phyloP scores from a whole-genome alignment of 2,113 vertebrate genomes.

The Zosterops japonicus region DNA sequence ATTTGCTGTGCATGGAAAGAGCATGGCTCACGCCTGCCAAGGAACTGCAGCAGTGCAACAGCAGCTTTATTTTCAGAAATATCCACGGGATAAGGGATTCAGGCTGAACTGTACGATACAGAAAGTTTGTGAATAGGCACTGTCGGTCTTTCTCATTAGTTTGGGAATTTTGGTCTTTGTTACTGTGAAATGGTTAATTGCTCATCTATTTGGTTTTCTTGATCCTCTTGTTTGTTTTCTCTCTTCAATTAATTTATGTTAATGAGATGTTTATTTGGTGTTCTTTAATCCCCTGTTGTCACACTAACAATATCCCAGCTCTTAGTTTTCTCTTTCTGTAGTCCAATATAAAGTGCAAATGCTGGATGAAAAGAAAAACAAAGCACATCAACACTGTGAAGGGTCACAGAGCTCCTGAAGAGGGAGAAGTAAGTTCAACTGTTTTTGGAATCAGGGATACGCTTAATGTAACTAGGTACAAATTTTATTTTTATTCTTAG shows the following conservation, averaged over 20 bases:
- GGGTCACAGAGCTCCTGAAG: not conserved
- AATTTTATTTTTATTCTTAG: not conserved
- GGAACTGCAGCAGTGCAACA: not conserved
- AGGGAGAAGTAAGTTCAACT: not conserved
- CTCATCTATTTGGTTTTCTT: constrained; percentile 36
- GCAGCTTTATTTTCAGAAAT: not conserved
- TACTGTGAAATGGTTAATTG: constrained; percentile 36
- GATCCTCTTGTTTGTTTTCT: constrained; percentile 12
- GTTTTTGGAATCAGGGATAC: not conserved
- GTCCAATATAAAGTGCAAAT: not conserved
- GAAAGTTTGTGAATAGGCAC: not conserved
- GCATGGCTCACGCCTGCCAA: not conserved
- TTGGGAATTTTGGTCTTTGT: constrained; percentile 31
- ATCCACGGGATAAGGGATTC: not conserved
- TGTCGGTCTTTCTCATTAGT: constrained; percentile 14
- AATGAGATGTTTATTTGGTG: constrained; percentile 36
- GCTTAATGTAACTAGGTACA: not conserved
- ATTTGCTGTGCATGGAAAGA: not conserved
- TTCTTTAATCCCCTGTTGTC: constrained; percentile 17
- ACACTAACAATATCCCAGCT: not conserved
- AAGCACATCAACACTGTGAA: not conserved
- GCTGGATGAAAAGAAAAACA: not conserved
- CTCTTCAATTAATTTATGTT: constrained; percentile 49
- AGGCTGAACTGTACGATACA: not conserved
- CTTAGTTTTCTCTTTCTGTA: not conserved